A percentile compares a stretch with the other conserved stretches of the same genome.
Evolutionary conservation across 2,797 vertebrate genomes (phyloP).

Genomic region (Lophotriccus pileatus): DNA sequence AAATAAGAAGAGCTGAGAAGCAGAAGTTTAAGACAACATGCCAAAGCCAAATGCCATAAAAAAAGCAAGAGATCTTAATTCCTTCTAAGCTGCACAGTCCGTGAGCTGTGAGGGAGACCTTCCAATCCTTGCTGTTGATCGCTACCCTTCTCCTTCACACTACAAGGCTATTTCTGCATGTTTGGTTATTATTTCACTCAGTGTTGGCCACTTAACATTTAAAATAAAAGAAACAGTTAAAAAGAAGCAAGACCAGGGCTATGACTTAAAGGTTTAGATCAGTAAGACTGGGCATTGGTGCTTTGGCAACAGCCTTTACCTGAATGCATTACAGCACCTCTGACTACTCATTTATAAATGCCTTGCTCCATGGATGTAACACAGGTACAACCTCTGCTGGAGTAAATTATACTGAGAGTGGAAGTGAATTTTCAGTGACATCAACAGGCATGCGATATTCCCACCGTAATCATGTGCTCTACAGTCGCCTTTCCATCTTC

Average conservation of each 20-base stretch:
- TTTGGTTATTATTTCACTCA: background rate
- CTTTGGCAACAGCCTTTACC: background rate
- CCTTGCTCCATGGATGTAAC: background rate
- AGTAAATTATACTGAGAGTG: background rate
- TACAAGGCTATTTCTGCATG: background rate
- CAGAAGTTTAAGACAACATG: background rate
- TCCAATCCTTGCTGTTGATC: background rate
- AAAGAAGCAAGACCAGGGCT: background rate
- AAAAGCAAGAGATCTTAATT: background rate
- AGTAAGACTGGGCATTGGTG: background rate
- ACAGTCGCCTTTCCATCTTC: background rate
- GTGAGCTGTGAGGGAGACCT: background rate
- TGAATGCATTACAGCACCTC: background rate
- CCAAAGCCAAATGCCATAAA: background rate
- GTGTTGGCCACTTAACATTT: background rate
- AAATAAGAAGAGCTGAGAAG: slow-evolving; percentile 3
- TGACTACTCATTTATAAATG: background rate
- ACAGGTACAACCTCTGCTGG: background rate
- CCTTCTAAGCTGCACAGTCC: background rate
- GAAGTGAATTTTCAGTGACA: background rate
- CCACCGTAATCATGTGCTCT: background rate
- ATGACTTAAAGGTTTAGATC: background rate
- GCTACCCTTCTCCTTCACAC: background rate
- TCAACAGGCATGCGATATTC: background rate
- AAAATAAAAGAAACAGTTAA: background rate